Evolutionary conservation across 2,113 vertebrate genomes (phyloP), one percentile per base, ranked within the genome.

Genomic region (Tyto alba): DNA sequence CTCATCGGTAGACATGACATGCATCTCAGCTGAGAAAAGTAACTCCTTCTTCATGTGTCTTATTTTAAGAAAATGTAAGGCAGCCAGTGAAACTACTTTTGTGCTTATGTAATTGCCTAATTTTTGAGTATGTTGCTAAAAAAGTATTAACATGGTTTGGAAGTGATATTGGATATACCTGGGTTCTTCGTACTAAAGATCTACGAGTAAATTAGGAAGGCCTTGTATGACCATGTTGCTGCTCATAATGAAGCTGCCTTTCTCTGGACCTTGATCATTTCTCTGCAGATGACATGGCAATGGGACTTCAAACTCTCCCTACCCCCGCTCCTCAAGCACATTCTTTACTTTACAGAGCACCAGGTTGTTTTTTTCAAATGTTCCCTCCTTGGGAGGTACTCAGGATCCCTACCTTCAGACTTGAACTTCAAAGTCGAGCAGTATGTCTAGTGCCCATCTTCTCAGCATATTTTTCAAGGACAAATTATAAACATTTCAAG

Each of bases 381-480:
- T 93, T 93, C 56, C 9, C 71, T 93, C 56, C 9, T 72, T 67
- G 85, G 43, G 75, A 92, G 83, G 56, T 87, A 90, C 82, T 89
- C 66, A 72, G 43, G 22, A 85, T 90, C 80, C 45, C 32, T 41
- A 75, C 76, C 85, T 89, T 92, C 90, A 90, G 69, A 93, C 76
- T 69, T 77, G 67, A 94, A 93, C 93, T 96, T 96, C 92, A 96
- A 96, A 96, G 94, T 60, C 30, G 3, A 95, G 20, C 48, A 89
- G 73, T 57, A 36, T 62, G 64, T 91, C 86, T 90, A 79, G 69
- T 91, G 77, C 86, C 77, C 90, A 91, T 91, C 88, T 89, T 96
- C 92, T 95, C 92, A 96, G 92, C 88, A 92, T 96, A 97, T 96
- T 97, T 97, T 94, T 96, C 95, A 90, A 85, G 86, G 86, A 68